Conservation (phyloP, 2,888 invertebrate genomes). For the Pollenia labialis region DNA sequence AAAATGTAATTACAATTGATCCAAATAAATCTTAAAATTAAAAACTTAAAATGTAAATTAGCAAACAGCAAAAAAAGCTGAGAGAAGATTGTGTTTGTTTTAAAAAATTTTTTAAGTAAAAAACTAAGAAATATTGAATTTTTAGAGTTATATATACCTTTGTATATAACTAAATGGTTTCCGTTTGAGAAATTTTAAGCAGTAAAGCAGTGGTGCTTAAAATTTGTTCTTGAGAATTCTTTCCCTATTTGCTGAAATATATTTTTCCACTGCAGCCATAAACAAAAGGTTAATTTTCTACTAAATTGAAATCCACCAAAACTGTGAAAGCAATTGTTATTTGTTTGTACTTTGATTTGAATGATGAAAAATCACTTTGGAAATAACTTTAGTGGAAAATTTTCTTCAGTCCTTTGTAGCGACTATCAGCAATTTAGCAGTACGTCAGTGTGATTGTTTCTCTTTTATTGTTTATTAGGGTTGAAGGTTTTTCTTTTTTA, state of each 20-base stretch:
- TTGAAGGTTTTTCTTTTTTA: conserved; percentile 18
- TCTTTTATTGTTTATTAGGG: conserved; percentile 57
- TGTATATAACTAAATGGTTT: too few species aligned
- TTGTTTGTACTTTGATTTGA: conserved; percentile 58
- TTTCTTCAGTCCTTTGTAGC: conserved; percentile 37
- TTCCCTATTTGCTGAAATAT: not conserved
- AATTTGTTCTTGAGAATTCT: not conserved
- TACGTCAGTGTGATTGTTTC: not conserved
- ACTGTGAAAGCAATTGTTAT: conserved; percentile 47
- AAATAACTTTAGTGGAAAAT: conserved; percentile 69
- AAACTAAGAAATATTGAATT: too few species aligned
- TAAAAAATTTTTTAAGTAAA: not conserved
- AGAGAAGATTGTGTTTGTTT: not conserved
- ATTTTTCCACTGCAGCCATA: not conserved
- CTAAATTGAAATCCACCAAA: conserved; percentile 52
- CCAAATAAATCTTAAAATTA: conserved; percentile 29
- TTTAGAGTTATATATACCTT: too few species aligned
- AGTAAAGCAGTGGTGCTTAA: too few species aligned
- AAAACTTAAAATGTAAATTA: conserved; percentile 11
- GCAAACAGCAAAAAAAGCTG: not conserved
- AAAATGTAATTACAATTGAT: conserved; percentile 10
- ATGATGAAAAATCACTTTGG: conserved; percentile 71
- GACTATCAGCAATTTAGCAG: conserved; percentile 25
- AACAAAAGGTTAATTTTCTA: conserved; percentile 46
- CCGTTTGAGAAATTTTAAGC: too few species aligned